phyloP scores from a whole-genome alignment of 64 coral and sea anemone species.

The Montipora cactus region DNA sequence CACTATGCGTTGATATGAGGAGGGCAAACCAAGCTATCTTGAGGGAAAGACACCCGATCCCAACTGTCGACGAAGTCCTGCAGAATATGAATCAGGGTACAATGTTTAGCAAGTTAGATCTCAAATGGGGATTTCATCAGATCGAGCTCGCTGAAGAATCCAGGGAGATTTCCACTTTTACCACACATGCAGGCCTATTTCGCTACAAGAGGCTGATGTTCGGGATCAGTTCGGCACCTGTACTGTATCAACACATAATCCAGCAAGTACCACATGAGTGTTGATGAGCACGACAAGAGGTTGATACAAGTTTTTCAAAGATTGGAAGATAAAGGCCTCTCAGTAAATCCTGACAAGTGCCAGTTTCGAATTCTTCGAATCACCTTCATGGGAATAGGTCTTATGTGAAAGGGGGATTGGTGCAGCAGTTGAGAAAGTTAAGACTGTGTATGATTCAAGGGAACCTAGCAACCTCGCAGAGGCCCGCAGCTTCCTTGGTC shows the following conservation, averaged over 20 bases:
- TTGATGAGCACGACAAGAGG: no score
- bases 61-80: slow-evolving; percentile 41
- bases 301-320: no score
- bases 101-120: neutral
- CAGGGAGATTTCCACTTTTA: no score
- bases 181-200: no score
- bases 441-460: slow-evolving; percentile 29
- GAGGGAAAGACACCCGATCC: slow-evolving; percentile 16
- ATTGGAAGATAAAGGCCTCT: no score
- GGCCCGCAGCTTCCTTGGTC: slow-evolving; percentile 10
- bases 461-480: slow-evolving; percentile 3
- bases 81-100: neutral
- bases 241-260: no score
- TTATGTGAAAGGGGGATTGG: slow-evolving; percentile 52
- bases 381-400: neutral
- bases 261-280: no score
- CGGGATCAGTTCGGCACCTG: no score
- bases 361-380: slow-evolving; percentile 37
- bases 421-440: slow-evolving; percentile 42
- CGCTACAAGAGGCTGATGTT: no score
- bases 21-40: slow-evolving; percentile 30
- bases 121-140: no score
- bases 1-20: slow-evolving; percentile 13
- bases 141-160: no score
- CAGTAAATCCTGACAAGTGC: slow-evolving; percentile 55